Conservation (phyloP, 2,888 invertebrate species). For the Dusona sp. region DNA sequence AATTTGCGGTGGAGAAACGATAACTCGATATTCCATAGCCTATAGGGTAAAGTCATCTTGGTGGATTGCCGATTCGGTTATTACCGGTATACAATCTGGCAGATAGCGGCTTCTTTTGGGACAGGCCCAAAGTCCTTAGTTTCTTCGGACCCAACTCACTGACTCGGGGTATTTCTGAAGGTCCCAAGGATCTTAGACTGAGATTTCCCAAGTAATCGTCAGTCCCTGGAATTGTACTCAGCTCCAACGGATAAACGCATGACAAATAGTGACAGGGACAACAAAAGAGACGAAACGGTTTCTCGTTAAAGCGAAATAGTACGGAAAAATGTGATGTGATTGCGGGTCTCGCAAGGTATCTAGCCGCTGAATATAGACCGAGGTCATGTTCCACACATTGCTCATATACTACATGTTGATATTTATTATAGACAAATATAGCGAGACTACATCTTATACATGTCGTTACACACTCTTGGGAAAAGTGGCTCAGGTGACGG, state of each 20-base stretch:
- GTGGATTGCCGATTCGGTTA: conserved; percentile 35
- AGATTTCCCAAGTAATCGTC: not conserved
- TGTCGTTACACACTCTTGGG: conserved; percentile 30
- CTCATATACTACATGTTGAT: conserved; percentile 14
- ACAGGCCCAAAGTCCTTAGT: not conserved
- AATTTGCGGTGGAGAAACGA: not conserved
- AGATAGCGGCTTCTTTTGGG: not conserved
- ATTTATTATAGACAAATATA: conserved; percentile 19
- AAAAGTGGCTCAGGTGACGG: conserved; percentile 23
- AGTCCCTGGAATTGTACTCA: not conserved
- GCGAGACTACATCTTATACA: conserved; percentile 28
- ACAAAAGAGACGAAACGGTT: conserved; percentile 14
- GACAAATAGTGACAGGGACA: not conserved
- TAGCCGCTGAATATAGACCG: conserved; percentile 13
- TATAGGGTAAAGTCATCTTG: not conserved
- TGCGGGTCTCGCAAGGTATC: conserved; percentile 21
- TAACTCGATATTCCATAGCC: conserved; percentile 4
- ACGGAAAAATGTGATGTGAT: conserved; percentile 27
- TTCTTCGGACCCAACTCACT: not conserved
- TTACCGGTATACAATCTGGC: conserved; percentile 12
- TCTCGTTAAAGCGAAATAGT: conserved; percentile 5
- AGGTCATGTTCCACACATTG: conserved; percentile 50
- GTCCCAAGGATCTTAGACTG: not conserved
- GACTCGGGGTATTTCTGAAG: not conserved
- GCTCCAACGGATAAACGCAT: not conserved